Evolutionary conservation across 2,113 vertebrate genomes (phyloP).

Genomic region (Apistogramma diplotaenia): DNA sequence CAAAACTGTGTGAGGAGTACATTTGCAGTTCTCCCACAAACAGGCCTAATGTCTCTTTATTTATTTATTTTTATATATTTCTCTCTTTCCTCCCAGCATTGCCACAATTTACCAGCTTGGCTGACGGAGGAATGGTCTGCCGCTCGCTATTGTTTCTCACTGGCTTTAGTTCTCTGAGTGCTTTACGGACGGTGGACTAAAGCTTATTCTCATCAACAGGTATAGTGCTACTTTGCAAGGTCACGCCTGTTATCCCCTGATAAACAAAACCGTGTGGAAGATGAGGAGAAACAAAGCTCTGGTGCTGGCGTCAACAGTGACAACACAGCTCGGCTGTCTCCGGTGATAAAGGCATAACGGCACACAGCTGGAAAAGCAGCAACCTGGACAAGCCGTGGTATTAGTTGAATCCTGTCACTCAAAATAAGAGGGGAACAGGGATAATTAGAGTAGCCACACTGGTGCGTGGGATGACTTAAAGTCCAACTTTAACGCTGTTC

Average conservation of each 20-base stretch:
- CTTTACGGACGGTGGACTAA: conserved; percentile 41
- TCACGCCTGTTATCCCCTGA: conserved; percentile 70
- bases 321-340: conserved; percentile 55
- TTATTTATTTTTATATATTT: neutral
- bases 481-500: conserved; percentile 45
- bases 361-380: conserved; percentile 33
- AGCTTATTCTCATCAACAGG: conserved; percentile 38
- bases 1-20: conserved; percentile 24
- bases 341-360: conserved; percentile 54
- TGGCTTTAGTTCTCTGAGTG: conserved; percentile 37
- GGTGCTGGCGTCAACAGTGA: conserved; percentile 40
- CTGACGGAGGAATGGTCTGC: conserved; percentile 15
- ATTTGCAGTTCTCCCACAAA: conserved; percentile 29
- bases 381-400: conserved; percentile 37
- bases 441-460: conserved; percentile 60
- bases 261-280: conserved; percentile 64
- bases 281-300: conserved; percentile 42
- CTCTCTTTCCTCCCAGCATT: neutral
- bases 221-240: conserved; percentile 61
- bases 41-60: conserved; percentile 27
- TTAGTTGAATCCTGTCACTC: conserved; percentile 60
- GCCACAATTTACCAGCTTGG: conserved; percentile 16
- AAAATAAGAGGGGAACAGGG: conserved; percentile 44
- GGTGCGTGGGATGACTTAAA: conserved; percentile 47
- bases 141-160: conserved; percentile 21